phyloP scores from a whole-genome alignment of 2,113 vertebrate genomes.

The Leucosticte australis region DNA sequence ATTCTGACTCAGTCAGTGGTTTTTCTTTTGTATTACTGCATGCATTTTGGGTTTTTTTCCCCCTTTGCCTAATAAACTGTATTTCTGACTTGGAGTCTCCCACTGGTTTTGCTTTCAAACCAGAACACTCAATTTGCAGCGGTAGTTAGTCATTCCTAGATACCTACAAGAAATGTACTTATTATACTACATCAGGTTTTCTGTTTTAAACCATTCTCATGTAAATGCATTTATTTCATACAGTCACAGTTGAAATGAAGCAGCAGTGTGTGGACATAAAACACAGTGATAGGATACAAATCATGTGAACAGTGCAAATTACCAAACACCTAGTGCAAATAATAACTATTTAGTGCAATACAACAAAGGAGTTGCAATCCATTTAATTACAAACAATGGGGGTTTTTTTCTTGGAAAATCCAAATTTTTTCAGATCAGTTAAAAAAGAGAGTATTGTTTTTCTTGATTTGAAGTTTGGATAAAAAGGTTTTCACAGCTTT shows the following conservation, averaged over 20 bases:
- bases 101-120: too few relatives aligned
- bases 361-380: too few relatives aligned
- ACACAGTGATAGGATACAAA: not conserved
- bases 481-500: not conserved
- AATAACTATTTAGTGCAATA: too few relatives aligned
- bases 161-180: not conserved
- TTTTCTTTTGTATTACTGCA: too few relatives aligned
- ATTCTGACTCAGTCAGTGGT: too few relatives aligned
- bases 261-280: not conserved
- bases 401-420: not conserved
- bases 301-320: too few relatives aligned
- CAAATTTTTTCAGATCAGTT: not conserved
- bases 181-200: not conserved
- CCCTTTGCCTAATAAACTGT: too few relatives aligned
- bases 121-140: not conserved
- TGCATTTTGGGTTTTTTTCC: too few relatives aligned
- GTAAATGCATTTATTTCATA: not conserved
- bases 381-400: not conserved
- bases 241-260: not conserved
- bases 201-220: not conserved
- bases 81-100: too few relatives aligned
- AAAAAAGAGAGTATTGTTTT: not conserved
- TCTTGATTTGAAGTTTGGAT: not conserved
- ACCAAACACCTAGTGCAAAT: too few relatives aligned
- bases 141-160: not conserved